phyloP scores from a whole-genome alignment of 1,140 invertebrate genomes.

The Atta texana region DNA sequence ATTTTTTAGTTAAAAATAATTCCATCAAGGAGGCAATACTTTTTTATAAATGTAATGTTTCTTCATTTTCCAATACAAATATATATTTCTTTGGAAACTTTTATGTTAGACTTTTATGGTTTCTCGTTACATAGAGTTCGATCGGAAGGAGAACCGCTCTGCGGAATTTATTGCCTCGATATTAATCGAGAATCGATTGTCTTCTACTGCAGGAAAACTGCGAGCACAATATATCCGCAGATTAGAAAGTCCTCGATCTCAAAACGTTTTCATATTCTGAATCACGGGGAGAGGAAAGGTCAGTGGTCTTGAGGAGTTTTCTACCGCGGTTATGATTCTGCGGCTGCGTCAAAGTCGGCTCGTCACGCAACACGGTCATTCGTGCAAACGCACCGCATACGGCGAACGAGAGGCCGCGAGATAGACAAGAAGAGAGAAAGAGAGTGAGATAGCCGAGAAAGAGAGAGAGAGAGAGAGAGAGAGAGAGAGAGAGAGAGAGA shows the following conservation, averaged over 20 bases:
- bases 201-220: conserved; percentile 3
- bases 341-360: conserved; percentile 53
- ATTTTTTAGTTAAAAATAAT: neutral
- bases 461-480: neutral
- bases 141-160: neutral
- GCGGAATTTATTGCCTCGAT: conserved; percentile 13
- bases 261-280: conserved; percentile 43
- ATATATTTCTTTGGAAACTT: neutral
- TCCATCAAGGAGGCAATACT: neutral
- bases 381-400: conserved; percentile 64
- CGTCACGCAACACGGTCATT: conserved; percentile 69
- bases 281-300: conserved; percentile 48
- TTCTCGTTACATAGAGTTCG: neutral
- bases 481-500: neutral
- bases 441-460: neutral
- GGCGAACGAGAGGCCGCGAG: conserved; percentile 30
- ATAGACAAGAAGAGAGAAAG: conserved; percentile 32
- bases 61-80: neutral
- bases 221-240: conserved; percentile 19
- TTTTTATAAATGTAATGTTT: neutral
- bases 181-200: conserved; percentile 43
- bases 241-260: conserved; percentile 58
- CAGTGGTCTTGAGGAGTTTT: conserved; percentile 68
- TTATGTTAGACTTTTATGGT: neutral
- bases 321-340: conserved; percentile 67